These are phyloP conservation scores for Dasysyrphus albostriatus DNA, from an alignment of 2,888 invertebrate genomes.

Conservation along the genomic window DNA sequence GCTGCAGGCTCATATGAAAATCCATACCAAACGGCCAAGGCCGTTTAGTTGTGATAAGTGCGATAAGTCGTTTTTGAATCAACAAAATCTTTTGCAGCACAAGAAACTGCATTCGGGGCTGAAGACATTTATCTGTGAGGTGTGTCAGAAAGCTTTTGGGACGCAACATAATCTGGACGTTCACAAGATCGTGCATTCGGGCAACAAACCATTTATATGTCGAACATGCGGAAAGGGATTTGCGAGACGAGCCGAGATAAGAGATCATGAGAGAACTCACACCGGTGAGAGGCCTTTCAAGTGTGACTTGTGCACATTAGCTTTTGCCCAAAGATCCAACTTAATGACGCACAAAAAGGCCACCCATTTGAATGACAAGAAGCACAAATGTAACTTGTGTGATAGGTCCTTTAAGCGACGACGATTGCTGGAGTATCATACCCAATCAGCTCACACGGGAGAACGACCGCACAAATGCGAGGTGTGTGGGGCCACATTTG, in stretches of 20 bases:
- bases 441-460: constrained; percentile 91
- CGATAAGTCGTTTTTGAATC: constrained; percentile 90
- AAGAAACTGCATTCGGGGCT: constrained; percentile 89
- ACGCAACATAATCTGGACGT: constrained; percentile 91
- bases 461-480: constrained; percentile 91
- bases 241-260: constrained; percentile 90
- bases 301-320: constrained; percentile 91
- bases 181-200: constrained; percentile 91
- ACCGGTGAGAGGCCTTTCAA: constrained; percentile 92
- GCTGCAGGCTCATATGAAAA: constrained; percentile 90
- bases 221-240: constrained; percentile 89
- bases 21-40: constrained; percentile 88
- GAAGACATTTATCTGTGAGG: constrained; percentile 83
- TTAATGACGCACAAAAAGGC: constrained; percentile 91
- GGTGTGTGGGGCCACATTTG: constrained; percentile 90
- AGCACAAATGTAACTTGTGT: constrained; percentile 88
- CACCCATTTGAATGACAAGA: constrained; percentile 90
- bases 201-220: constrained; percentile 89
- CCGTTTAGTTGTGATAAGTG: constrained; percentile 89
- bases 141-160: constrained; percentile 88
- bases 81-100: constrained; percentile 90
- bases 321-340: constrained; percentile 93
- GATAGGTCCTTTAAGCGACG: constrained; percentile 88
- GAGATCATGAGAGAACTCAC: constrained; percentile 92
- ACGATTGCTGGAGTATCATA: constrained; percentile 91